Conservation (phyloP, 2,888 invertebrate species). For the Apodemia duryi region DNA sequence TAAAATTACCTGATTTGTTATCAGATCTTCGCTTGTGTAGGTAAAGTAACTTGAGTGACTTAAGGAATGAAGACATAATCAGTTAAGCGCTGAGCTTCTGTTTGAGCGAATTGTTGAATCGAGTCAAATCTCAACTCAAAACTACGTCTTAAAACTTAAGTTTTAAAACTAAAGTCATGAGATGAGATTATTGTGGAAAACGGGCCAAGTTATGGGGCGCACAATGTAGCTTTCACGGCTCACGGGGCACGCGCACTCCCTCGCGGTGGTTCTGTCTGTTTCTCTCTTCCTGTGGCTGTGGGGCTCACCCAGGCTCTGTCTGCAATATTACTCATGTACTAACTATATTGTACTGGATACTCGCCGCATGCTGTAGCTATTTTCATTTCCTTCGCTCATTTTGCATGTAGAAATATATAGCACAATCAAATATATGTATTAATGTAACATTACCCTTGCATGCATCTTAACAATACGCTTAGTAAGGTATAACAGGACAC, state of each 20-base stretch:
- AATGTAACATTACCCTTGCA: conserved; percentile 2
- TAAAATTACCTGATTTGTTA: too few relatives aligned
- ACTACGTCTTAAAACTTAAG: background rate
- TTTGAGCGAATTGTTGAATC: background rate
- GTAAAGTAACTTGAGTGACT: background rate
- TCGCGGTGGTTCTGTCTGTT: conserved; percentile 77
- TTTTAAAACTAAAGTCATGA: background rate
- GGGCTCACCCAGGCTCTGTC: conserved; percentile 69
- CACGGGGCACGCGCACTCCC: conserved; percentile 63
- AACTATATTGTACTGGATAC: conserved; percentile 20
- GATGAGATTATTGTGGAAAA: background rate
- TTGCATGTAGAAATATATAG: conserved; percentile 11
- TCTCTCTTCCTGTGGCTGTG: conserved; percentile 80
- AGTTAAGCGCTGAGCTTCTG: background rate
- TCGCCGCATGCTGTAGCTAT: conserved; percentile 31
- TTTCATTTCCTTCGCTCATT: conserved; percentile 25
- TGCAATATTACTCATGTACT: conserved; percentile 40
- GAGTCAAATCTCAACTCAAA: background rate
- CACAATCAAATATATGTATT: background rate
- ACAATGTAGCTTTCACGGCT: conserved; percentile 69
- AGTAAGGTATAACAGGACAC: conserved; percentile 16
- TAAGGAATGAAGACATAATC: background rate
- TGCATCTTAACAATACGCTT: conserved; percentile 7
- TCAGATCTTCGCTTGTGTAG: too few relatives aligned
- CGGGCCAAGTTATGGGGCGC: conserved; percentile 51